Base-by-base conservation (phyloP, 2,113 vertebrate species). In the Macquaria ambigua region DNA sequence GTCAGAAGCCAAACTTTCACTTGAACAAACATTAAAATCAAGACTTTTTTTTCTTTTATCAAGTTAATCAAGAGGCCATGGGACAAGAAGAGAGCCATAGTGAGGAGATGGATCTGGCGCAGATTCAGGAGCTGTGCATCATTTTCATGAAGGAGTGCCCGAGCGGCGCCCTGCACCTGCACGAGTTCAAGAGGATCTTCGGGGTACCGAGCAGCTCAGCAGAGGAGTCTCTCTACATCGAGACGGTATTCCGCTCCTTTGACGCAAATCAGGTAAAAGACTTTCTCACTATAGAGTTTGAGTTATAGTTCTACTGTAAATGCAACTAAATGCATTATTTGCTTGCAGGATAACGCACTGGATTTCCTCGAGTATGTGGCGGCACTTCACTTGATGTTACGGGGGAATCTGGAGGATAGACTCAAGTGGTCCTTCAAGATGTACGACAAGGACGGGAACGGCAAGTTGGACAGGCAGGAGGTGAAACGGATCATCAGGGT, bases 351-450 rank as follows among this genome's bases (percentile, higher is more conserved):
- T 55, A 96, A 97, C 23, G 89, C 95, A 0, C 95, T 97, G n/a
- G 96, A 97, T 77, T 97, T 97, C 85, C 91, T 97, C 74, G 97
- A 97, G 81, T 97, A 97, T 0, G 95, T 97, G 6, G 96, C 96
- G 6, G 97, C 96, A 0, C 95, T 97, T 43, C 96, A 97, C 85
- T 86, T 96, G 0, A 95, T 97, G 37, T 89, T 97, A 10, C 89
- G 96, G 0, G 97, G 97, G 8, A 97, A 96, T 62, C 95, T 97
- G 67, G 96, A 97, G 58, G 97, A 97, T 59, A 95, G 96, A 2
- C 66, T 97, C 28, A 95, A 96, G 21, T 97, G 97, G 97, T 97
- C 97, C 52, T 97, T 97, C 87, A 97, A 97, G 82, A 95, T 97
- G 67, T 97, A 97, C 53, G 97, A 97, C 83, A 96, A 94, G 15